phyloP scores from a whole-genome alignment of 1,140 invertebrate species.

The Doryteuthis pealeii region DNA sequence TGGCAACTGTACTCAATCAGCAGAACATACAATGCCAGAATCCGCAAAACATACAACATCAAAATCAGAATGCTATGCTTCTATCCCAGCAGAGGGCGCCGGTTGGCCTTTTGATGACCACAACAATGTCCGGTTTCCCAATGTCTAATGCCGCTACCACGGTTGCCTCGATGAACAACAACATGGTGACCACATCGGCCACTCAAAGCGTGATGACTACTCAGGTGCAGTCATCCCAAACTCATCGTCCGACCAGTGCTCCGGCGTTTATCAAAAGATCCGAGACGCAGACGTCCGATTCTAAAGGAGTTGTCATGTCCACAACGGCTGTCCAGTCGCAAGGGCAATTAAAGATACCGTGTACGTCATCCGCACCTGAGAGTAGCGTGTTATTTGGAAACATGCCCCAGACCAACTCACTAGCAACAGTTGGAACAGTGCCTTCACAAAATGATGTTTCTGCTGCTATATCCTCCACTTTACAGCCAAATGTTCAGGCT shows the following conservation, averaged over 20 bases:
- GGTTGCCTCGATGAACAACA: slow-evolving; percentile 23
- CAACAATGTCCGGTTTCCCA: slow-evolving; percentile 25
- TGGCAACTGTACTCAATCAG: slow-evolving; percentile 1
- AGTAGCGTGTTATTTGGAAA: background rate
- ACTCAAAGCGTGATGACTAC: slow-evolving; percentile 33
- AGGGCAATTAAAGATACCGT: background rate
- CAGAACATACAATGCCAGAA: background rate
- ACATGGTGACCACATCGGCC: slow-evolving; percentile 26
- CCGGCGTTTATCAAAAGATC: slow-evolving; percentile 3
- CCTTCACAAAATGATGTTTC: slow-evolving; percentile 2
- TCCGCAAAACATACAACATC: background rate
- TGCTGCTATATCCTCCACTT: slow-evolving; percentile 4
- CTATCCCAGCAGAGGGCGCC: slow-evolving; percentile 13
- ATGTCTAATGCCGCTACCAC: slow-evolving; percentile 18
- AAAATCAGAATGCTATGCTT: background rate
- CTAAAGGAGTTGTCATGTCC: background rate
- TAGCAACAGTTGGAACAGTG: background rate
- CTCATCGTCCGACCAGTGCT: slow-evolving; percentile 5
- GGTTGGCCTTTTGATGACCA: slow-evolving; percentile 36
- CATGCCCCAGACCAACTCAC: background rate
- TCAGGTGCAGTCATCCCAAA: slow-evolving; percentile 25
- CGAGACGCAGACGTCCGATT: background rate
- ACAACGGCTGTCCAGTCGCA: background rate
- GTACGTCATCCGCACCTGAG: background rate
- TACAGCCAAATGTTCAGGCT: slow-evolving; percentile 5